Evolutionary conservation across 2,113 vertebrate genomes (phyloP), one percentile per base, ranked within the genome.

Genomic region (Rissa tridactyla): DNA sequence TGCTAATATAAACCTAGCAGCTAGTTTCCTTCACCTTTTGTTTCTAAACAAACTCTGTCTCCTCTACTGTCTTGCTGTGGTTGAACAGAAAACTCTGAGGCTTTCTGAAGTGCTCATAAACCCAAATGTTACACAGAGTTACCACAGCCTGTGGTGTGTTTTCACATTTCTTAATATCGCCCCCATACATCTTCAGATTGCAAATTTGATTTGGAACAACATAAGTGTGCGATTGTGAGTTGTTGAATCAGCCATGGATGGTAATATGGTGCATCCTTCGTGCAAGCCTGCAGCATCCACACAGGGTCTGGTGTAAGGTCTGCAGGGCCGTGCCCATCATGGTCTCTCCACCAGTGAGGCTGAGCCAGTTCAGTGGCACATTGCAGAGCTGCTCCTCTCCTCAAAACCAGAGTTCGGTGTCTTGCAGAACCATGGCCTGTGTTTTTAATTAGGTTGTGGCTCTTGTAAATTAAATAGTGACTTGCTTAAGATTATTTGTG

Each of bases 231-330:
- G 0, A 6, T 38, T 38, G 9, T 1, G 4, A n/a, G 36, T 42
- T 82, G 44, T 47, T 68, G 87, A 70, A n/a, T 47, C 2, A 5
- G 44, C 30, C 3, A 1, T 15, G 40, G 42, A 1, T 0, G 7
- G 25, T 4, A 4, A 2, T 49, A 6, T 0, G 2, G 34, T 16
- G 26, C 1, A 0, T 76, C 18, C 14, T 51, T 32, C 0, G 0
- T 46, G 62, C 40, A 69, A 30, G 81, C 36, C 49, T 52, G 64
- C 36, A 89, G 34, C 64, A 27, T 70, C 30, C 42, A 3, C 42
- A 3, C 5, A 5, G 36, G 17, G 20, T 26, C 23, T 73, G 86
- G 15, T 49, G 52, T 47, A 10, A 79, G 71, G 44, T 58, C 66
- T 79, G 32, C 1, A 22, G 27, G 55, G 57, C 26, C 0, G 0